These are phyloP conservation scores for Acrossocheilus wenchowensis DNA, from an alignment of 2,797 vertebrate genomes.

Conservation along the genomic window DNA sequence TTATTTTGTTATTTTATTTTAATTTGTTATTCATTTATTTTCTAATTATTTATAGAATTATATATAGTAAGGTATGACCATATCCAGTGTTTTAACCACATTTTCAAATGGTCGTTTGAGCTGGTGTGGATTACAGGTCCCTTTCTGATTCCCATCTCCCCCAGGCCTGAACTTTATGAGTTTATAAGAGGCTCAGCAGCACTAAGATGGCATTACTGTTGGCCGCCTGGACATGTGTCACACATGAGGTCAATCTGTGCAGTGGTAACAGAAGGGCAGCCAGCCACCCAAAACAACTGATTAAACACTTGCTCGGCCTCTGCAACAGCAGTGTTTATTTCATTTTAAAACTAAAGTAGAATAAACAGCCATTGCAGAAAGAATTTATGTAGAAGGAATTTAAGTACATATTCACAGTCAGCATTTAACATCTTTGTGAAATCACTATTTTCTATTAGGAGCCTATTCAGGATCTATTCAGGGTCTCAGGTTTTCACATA, in stretches of 20 bases:
- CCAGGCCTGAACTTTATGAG: constrained; percentile 45
- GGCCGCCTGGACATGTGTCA: constrained; percentile 44
- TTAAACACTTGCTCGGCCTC: constrained; percentile 17
- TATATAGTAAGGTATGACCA: not conserved
- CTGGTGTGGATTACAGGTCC: constrained; percentile 33
- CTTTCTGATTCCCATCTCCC: constrained; percentile 44
- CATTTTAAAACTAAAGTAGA: no score
- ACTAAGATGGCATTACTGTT: constrained; percentile 50
- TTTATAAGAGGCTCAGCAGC: constrained; percentile 52
- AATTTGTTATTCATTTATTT: not conserved
- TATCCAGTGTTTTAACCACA: not conserved
- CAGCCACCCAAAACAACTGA: constrained; percentile 21
- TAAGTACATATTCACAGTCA: not conserved
- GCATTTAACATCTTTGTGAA: not conserved
- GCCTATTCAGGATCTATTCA: not conserved
- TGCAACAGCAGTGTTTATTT: not conserved
- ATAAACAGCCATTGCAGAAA: not conserved
- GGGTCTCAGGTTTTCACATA: not conserved
- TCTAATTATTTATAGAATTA: not conserved
- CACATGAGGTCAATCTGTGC: constrained; percentile 41
- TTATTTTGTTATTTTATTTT: not conserved
- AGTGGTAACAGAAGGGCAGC: constrained; percentile 27
- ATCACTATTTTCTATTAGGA: not conserved
- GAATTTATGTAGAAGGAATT: not conserved
- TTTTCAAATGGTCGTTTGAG: constrained; percentile 8